Evolutionary conservation across 2,797 vertebrate genomes (phyloP).

Genomic region (Cephalopachus bancanus): DNA sequence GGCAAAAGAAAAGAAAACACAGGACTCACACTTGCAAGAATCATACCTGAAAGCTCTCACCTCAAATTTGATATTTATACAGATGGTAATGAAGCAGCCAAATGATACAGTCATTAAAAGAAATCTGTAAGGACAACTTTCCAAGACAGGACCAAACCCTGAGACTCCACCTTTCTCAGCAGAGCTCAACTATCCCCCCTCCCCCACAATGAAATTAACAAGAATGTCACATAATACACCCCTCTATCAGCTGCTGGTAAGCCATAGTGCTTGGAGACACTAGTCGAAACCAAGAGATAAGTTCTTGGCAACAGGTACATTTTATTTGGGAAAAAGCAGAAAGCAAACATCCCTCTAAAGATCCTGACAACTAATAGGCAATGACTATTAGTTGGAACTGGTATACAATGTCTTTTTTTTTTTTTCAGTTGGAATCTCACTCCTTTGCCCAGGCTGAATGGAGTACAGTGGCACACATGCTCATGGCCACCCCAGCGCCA

Average conservation of each 20-base stretch:
- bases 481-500: too few species aligned
- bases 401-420: neutral
- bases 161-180: neutral
- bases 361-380: neutral
- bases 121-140: neutral
- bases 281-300: neutral
- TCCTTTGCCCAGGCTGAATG: too few species aligned
- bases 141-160: neutral
- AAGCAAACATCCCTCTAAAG: neutral
- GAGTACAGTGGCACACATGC: too few species aligned
- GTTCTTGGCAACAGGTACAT: neutral
- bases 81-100: neutral
- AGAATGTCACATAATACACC: neutral
- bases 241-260: neutral
- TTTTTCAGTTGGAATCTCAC: too few species aligned
- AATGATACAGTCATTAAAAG: neutral
- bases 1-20: constrained; percentile 5
- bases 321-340: neutral
- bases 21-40: neutral
- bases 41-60: neutral
- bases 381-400: neutral
- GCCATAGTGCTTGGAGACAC: neutral
- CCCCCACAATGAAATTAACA: neutral
- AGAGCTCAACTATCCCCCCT: neutral
- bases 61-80: neutral